Conservation (phyloP, 2,888 invertebrate species). For the Watsonalla cultraria region DNA sequence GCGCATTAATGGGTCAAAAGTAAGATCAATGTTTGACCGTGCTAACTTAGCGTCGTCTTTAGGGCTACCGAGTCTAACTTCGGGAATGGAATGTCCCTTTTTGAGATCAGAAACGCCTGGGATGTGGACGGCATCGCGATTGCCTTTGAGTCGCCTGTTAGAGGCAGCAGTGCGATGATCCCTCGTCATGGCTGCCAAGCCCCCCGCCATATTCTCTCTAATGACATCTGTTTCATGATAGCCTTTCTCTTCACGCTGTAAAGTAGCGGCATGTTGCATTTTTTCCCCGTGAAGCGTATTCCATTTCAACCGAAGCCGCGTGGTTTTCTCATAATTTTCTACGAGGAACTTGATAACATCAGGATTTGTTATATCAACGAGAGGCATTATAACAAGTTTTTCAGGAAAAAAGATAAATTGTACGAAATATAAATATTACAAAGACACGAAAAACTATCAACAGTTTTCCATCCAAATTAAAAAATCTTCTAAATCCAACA, state of each 20-base stretch:
- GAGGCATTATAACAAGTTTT: constrained; percentile 26
- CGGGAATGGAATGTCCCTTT: constrained; percentile 37
- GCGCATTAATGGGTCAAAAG: constrained; percentile 38
- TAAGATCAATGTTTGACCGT: constrained; percentile 32
- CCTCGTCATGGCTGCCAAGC: constrained; percentile 31
- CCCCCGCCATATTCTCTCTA: constrained; percentile 24
- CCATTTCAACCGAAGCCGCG: constrained; percentile 44
- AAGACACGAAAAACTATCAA: constrained; percentile 7
- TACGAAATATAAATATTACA: constrained; percentile 10
- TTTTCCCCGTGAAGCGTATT: constrained; percentile 26
- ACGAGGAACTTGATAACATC: constrained; percentile 39
- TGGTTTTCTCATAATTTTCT: constrained; percentile 44
- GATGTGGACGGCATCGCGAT: constrained; percentile 27
- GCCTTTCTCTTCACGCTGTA: constrained; percentile 33
- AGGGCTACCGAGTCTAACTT: constrained; percentile 40
- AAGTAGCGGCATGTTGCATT: constrained; percentile 31
- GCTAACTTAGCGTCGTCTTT: constrained; percentile 36
- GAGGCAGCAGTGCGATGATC: constrained; percentile 23
- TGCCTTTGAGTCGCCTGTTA: constrained; percentile 25
- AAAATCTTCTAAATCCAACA: no score
- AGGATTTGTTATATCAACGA: constrained; percentile 39
- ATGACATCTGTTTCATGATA: constrained; percentile 30
- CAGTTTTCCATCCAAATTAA: no score
- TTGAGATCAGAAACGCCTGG: constrained; percentile 23
- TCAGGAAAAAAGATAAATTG: constrained; percentile 2